A percentile compares a stretch with the other conserved stretches of the same genome.
phyloP scores from a whole-genome alignment of 2,113 vertebrate genomes.

The Pseudolaguvia tuberculata region DNA sequence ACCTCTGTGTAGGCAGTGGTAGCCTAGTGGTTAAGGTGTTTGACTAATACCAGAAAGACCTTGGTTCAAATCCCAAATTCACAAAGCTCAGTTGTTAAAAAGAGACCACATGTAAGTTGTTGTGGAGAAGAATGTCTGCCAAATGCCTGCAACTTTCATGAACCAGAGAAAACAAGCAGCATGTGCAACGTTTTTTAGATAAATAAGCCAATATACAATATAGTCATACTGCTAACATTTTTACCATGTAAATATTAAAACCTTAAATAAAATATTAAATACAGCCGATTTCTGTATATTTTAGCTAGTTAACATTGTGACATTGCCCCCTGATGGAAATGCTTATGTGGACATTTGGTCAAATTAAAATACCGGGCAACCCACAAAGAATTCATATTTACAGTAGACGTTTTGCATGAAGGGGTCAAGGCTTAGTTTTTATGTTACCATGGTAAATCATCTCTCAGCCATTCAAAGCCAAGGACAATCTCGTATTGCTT shows the following conservation, averaged over 20 bases:
- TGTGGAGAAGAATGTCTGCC: no score
- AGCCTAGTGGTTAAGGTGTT: no score
- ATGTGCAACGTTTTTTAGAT: background rate
- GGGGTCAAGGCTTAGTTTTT: background rate
- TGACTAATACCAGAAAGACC: no score
- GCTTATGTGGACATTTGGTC: background rate
- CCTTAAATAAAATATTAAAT: background rate
- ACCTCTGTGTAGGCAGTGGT: background rate
- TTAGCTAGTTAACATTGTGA: background rate
- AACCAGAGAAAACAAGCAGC: background rate
- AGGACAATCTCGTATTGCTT: background rate
- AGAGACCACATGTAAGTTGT: no score
- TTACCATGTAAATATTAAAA: background rate
- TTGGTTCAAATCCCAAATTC: no score
- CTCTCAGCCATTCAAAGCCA: background rate
- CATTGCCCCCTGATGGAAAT: background rate
- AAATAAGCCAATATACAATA: background rate
- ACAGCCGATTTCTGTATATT: background rate
- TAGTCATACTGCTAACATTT: no score
- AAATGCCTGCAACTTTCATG: no score
- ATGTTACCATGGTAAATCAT: background rate
- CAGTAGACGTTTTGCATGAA: background rate
- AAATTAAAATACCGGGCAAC: background rate
- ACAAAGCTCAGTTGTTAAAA: no score
- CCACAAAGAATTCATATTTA: background rate